These are phyloP conservation scores for Melanerpes aurifrons DNA, from an alignment of 2,113 vertebrate genomes.

Conservation along the genomic window DNA sequence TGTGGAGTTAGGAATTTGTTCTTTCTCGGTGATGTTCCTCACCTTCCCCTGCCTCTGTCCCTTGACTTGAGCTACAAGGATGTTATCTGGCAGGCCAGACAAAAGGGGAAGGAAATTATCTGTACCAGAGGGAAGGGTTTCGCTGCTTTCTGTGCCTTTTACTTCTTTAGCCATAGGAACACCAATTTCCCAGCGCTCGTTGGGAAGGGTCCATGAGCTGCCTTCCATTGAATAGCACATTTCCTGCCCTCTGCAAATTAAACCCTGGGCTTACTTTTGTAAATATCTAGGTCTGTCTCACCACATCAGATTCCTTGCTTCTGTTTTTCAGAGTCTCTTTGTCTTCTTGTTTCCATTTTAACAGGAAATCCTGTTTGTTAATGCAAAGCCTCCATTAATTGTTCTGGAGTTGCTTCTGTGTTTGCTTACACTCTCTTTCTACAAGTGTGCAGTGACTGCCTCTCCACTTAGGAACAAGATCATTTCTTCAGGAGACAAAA, in stretches of 20 bases:
- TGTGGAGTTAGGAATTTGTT: background rate
- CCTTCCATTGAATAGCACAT: slow-evolving; percentile 48
- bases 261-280: slow-evolving; percentile 15
- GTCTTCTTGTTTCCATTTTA: slow-evolving; percentile 51
- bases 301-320: slow-evolving; percentile 65
- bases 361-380: slow-evolving; percentile 54
- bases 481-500: background rate
- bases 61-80: background rate
- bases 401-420: background rate
- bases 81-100: background rate
- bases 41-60: background rate
- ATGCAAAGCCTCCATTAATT: slow-evolving; percentile 8
- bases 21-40: background rate
- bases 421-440: background rate
- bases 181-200: background rate
- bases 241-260: background rate
- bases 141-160: background rate
- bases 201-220: slow-evolving; percentile 41
- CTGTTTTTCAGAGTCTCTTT: slow-evolving; percentile 21
- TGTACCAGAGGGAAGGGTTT: background rate
- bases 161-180: background rate
- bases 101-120: background rate
- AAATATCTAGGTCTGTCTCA: slow-evolving; percentile 75
- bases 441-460: background rate
- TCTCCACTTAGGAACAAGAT: background rate